Base-by-base conservation (phyloP, 2,113 vertebrate species). In the Pleuronectes platessa region DNA sequence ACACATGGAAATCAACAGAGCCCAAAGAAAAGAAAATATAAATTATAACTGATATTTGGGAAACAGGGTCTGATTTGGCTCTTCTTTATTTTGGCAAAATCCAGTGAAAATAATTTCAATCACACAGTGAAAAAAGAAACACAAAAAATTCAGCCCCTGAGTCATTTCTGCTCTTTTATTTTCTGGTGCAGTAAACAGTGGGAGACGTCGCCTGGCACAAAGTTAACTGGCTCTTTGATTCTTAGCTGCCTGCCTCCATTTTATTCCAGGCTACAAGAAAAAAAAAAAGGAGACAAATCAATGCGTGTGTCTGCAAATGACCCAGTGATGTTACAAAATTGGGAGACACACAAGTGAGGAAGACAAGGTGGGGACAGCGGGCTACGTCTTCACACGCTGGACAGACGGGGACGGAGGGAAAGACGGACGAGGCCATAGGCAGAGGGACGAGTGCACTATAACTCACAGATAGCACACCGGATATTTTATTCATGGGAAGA, bases 401-500 rank as follows among this genome's bases (percentile, higher is more conserved):
- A 81, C 65, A 20, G 45, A 27, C 31, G 18, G 70, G 26, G 73
- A 37, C 61, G 10, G 62, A 77, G 35, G 68, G 67, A 21, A 40
- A 76, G 72, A 84, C 74, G 56, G 75, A 51, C 35, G 20, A 74
- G 71, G 80, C 63, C 69, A 77, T 74, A 79, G 73, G 60, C 65
- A 56, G 3, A 60, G 42, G 53, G 27, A 76, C 83, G 45, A 76
- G 77, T 78, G 82, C 85, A 70, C 82, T 42, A 71, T 86, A 84
- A 85, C 86, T 80, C 71, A 87, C 49, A 75, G 84, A 87, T 72
- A 74, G 87, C 81, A 86, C 75, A 68, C 21, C 60, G 58, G 82
- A 93, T 94, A 78, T 93, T 93, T 94, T 93, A 93, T 94, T 92
- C 86, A 94, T 93, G 61, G 69, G 21, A 80, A 82, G 77, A 87